Base-by-base conservation (phyloP, 2,888 invertebrate species). In the Pristionchus maxplancki region DNA sequence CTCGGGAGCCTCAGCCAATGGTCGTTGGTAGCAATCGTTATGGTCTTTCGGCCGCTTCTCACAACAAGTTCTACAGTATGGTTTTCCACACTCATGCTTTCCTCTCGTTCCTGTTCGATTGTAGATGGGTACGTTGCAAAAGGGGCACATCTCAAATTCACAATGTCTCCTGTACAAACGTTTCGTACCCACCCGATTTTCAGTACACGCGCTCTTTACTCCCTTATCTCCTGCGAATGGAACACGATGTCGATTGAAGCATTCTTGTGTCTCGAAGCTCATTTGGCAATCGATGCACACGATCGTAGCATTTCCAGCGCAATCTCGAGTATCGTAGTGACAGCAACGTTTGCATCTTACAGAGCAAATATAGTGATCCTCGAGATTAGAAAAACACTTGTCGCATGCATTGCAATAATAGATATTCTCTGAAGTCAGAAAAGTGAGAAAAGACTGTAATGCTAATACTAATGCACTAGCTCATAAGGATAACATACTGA, bases 321-420 rank as follows among this genome's bases (percentile, higher is more conserved):
- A 81, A 20, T 50, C 81, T 2, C 17, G n/a, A 5, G 81, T 81
- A 24, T 81, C 31, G 28, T n/a, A 81, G 17, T 81, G 81, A n/a
- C 81, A 44, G 13, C 81, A 81, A 8, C 81, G 20, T n/a, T 17
- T 81, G 28, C 48, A 81, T 81, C 81, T 44, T 0, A 81, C 81
- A 4, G 44, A 0, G 34, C 81, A 81, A 1, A 48, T 5, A n/a
- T 81, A 81, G 28, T 81, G 81, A 48, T 81, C 48, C 17, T 81
- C 81, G 6, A 11, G n/a, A 81, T 81, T n/a, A 24, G 48, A 48
- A n/a, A 48, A 81, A 13, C 48, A n/a, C 28, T 48, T 81, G 2
- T 81, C 44, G n/a, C 81, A 81, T 0, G 20, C n/a, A 31, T 81
- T 44, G 15, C 81, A 81, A 48, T 81, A 81, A 9, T 81, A 81